Percentiles rank a stretch among this genome's conserved stretches.
phyloP scores from a whole-genome alignment of 2,113 vertebrate genomes.

The Sinosuthora webbiana region DNA sequence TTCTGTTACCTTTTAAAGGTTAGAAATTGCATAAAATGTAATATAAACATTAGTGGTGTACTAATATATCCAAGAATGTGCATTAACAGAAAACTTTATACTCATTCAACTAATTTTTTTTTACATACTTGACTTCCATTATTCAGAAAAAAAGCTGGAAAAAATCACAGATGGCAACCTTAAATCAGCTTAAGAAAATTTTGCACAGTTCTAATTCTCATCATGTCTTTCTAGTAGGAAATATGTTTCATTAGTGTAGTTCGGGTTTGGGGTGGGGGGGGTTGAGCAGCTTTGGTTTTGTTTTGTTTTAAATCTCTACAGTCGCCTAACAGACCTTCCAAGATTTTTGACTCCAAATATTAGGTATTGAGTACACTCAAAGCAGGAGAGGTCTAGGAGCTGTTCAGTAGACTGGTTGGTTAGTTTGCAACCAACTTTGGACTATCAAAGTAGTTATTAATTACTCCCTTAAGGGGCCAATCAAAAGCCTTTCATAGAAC shows the following conservation, averaged over 20 bases:
- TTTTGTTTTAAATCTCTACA: background rate
- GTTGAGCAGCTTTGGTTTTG: background rate
- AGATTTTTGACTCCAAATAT: background rate
- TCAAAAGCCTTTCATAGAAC: background rate
- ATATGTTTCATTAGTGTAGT: fast-evolving
- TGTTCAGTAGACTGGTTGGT: background rate
- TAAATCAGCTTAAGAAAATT: background rate
- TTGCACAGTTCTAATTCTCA: background rate
- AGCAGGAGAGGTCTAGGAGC: background rate
- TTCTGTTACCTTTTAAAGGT: slow-evolving; percentile 22
- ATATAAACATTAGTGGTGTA: background rate
- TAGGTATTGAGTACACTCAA: background rate
- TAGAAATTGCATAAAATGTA: background rate
- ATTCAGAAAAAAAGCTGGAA: background rate
- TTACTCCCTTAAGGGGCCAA: background rate
- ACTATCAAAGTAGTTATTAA: background rate
- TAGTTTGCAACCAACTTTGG: background rate
- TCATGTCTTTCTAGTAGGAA: background rate
- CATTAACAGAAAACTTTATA: background rate
- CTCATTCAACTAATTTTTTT: background rate
- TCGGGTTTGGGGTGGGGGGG: background rate
- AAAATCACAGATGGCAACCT: background rate
- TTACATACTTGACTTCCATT: background rate
- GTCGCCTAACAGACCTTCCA: fast-evolving
- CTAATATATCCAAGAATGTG: background rate